Conservation (phyloP, 2,888 invertebrate genomes). For the Thecocarcelia acutangulata region DNA sequence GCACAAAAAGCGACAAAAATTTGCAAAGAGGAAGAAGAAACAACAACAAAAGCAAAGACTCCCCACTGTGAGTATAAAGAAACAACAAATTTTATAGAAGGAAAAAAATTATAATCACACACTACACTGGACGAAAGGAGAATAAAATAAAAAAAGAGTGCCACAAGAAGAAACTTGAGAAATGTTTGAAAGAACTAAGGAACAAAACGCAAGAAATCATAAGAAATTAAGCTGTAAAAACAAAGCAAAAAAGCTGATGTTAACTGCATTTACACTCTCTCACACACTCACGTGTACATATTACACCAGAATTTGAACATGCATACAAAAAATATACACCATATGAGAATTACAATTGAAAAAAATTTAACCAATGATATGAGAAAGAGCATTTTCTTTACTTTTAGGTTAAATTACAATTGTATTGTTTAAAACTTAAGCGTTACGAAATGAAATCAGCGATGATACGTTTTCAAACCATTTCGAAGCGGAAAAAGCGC, state of each 20-base stretch:
- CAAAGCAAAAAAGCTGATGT: conserved; percentile 22
- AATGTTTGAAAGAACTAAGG: conserved; percentile 5
- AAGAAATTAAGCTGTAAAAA: conserved; percentile 28
- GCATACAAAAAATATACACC: no score
- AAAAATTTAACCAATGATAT: no score
- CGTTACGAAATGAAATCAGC: no score
- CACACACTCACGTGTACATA: neutral
- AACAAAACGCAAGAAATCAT: conserved; percentile 34
- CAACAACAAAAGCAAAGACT: conserved; percentile 56
- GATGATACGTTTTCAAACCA: no score
- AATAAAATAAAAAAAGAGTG: conserved; percentile 31
- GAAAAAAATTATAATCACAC: conserved; percentile 12
- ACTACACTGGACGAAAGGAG: conserved; percentile 56
- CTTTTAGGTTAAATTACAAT: no score
- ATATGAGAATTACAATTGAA: no score
- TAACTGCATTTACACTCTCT: conserved; percentile 38
- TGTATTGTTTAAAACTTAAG: no score
- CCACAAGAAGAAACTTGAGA: neutral
- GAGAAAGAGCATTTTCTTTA: no score
- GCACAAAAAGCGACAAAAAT: conserved; percentile 24
- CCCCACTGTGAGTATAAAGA: conserved; percentile 59
- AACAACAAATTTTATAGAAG: conserved; percentile 17
- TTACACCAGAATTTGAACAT: neutral
- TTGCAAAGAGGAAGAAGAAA: conserved; percentile 44
- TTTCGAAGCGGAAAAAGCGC: no score